These are phyloP conservation scores for Oxyruncus cristatus DNA, from an alignment of 2,113 vertebrate genomes.

Conservation along the genomic window DNA sequence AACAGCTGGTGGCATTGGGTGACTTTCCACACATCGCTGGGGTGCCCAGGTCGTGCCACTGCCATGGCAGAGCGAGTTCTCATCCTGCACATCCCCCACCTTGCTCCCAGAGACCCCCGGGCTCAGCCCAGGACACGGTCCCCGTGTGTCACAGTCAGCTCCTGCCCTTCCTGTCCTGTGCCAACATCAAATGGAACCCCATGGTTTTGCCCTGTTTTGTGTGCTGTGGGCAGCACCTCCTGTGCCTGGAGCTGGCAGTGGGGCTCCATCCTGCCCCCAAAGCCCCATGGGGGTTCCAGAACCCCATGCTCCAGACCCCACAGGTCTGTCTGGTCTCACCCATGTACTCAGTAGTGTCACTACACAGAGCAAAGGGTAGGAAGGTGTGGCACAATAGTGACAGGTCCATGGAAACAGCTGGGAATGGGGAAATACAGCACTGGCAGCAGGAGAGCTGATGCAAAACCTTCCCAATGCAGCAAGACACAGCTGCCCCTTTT, in stretches of 20 bases:
- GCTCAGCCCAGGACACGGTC: fast-evolving
- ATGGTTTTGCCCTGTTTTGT: fast-evolving
- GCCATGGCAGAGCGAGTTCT: background rate
- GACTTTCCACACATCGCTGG: background rate
- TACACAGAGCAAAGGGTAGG: fast-evolving
- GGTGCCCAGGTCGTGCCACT: fast-evolving
- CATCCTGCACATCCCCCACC: fast-evolving
- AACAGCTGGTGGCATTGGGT: background rate
- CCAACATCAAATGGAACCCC: background rate
- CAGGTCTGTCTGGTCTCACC: background rate
- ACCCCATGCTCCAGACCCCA: background rate
- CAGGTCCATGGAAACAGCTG: background rate
- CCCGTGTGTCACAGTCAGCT: background rate
- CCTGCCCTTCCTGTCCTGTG: background rate
- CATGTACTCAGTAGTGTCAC: background rate
- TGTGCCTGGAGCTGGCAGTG: background rate
- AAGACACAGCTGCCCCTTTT: fast-evolving
- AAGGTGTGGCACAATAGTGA: fast-evolving
- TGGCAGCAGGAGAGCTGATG: background rate
- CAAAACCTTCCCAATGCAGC: fast-evolving
- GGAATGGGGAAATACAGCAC: fast-evolving
- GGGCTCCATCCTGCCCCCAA: background rate
- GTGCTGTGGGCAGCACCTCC: background rate
- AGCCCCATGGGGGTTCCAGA: fast-evolving
- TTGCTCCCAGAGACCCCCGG: background rate